Conservation (phyloP, 2,797 vertebrate genomes). For the Chromobotia macracanthus region DNA sequence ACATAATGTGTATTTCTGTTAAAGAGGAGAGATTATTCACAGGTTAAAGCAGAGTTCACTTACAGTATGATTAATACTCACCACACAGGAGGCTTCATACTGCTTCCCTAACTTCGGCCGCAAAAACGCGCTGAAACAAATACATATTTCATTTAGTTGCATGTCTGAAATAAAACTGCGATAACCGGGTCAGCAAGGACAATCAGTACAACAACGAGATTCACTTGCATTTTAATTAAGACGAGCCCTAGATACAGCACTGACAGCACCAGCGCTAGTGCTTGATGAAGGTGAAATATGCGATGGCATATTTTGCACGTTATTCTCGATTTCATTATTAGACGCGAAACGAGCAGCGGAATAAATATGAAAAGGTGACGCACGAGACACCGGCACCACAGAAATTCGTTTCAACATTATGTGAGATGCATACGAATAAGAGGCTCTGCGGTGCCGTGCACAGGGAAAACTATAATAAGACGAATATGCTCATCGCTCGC, state of each 20-base stretch:
- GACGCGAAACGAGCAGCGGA: background rate
- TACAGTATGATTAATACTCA: conserved; percentile 74
- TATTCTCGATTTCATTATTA: background rate
- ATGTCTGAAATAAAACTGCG: background rate
- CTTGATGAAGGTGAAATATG: conserved; percentile 7
- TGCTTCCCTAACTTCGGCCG: conserved; percentile 98
- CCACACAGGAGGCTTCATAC: conserved; percentile 99
- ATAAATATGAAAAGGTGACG: conserved; percentile 30
- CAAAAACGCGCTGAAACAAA: conserved; percentile 90
- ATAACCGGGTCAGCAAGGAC: background rate
- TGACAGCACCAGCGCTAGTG: background rate
- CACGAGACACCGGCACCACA: conserved; percentile 20
- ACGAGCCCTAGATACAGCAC: background rate
- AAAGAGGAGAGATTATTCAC: conserved; percentile 39
- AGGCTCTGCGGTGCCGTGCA: conserved; percentile 3
- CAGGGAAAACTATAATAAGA: background rate
- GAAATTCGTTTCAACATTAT: conserved; percentile 13
- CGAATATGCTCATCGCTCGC: background rate
- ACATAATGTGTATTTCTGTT: too few species aligned
- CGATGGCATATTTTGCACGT: background rate
- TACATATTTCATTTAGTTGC: background rate
- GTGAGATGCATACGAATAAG: conserved; percentile 37
- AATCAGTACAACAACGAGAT: background rate
- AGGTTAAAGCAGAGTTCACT: conserved; percentile 25
- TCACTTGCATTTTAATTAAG: background rate